phyloP scores from a whole-genome alignment of 2,113 vertebrate genomes.

The Empidonax traillii region DNA sequence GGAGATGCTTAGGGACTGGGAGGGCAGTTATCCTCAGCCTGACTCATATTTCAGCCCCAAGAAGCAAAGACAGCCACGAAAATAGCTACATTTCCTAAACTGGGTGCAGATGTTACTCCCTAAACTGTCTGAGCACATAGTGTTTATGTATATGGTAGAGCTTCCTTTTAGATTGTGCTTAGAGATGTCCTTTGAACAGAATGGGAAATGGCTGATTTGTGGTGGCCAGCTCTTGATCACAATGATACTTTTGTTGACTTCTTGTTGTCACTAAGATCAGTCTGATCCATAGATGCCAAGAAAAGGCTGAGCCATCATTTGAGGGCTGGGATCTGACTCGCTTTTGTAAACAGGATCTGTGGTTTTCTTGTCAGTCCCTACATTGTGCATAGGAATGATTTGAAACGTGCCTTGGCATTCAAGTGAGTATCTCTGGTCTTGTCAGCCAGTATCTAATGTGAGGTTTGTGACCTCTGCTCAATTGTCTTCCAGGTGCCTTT shows the following conservation, averaged over 20 bases:
- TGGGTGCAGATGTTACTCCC: neutral
- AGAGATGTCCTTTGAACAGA: neutral
- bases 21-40: neutral
- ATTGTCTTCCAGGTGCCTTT: slow-evolving; percentile 80
- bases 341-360: neutral
- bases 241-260: neutral
- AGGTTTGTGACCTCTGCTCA: neutral
- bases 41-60: neutral
- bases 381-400: rapidly evolving
- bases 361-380: neutral
- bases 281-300: neutral
- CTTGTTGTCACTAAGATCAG: neutral
- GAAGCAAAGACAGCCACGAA: neutral
- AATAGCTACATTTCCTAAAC: neutral
- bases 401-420: neutral
- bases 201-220: neutral
- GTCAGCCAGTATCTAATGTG: neutral
- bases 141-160: neutral
- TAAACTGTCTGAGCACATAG: neutral
- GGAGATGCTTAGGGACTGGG: neutral
- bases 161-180: neutral
- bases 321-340: neutral
- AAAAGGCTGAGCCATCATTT: neutral
- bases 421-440: neutral
- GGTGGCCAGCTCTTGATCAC: neutral